Base-by-base conservation (phyloP, 2,888 invertebrate species). In the Auanema sp. region DNA sequence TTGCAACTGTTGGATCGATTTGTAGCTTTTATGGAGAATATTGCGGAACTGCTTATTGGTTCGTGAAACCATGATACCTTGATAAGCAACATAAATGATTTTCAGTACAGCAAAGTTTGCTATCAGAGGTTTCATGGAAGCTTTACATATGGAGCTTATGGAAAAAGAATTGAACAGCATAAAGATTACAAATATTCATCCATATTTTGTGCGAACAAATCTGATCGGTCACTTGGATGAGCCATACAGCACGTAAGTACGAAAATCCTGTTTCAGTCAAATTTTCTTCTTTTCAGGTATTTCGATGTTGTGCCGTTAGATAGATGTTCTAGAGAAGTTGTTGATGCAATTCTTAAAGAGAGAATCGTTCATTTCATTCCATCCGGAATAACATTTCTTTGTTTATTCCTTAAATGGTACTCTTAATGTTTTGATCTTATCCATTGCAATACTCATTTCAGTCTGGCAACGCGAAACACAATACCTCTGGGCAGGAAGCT, bases 41-140 rank as follows among this genome's bases (percentile, higher is more conserved):
- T 40, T 62, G 50, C n/a, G 71, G 71, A 44, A 66, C 71, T 3
- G 71, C 71, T 11, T 71, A 71, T 53, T 71, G 71, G 65, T 66
- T 18, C 10, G 60, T 47, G 3, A 10, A 50, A 50, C 33, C 40
- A 40, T 8, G 23, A 21, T 24, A 47, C 10, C 14, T n/a, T 57
- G 4, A 21, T n/a, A 43, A 57, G 14, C 12, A 18, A 58, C 8
- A 51, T 2, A 21, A n/a, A n/a, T n/a, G 11, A 43, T 23, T 56
- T 68, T 18, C 49, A 65, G 66, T 41, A 61, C 68, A 0, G 68
- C 71, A 23, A 71, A 71, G 49, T 71, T 71, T 50, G 71, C 71
- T 1, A 54, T 58, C 16, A 60, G 71, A 5, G 71, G 71, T 2
- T 68, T 71, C 52, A 58, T 66, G 59, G 71, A 71, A 43, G 60